These are phyloP conservation scores for Percina caprodes DNA, from an alignment of 2,113 vertebrate genomes.

Conservation along the genomic window DNA sequence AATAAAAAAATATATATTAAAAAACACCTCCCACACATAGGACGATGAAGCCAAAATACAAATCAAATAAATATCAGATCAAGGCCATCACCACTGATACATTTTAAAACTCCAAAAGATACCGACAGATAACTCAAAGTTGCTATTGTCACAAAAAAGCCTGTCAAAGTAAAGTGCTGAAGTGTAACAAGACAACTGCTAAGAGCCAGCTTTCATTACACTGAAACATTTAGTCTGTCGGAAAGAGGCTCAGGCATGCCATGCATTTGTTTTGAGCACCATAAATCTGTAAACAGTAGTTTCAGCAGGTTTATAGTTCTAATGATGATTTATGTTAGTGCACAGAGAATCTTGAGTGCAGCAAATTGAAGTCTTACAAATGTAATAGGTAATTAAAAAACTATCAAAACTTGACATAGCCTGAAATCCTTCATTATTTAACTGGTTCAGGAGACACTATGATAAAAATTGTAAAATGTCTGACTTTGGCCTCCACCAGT, in stretches of 20 bases:
- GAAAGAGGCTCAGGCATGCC: background rate
- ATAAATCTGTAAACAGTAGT: background rate
- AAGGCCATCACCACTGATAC: background rate
- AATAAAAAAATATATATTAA: constrained; percentile 8
- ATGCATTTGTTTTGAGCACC: background rate
- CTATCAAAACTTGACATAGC: background rate
- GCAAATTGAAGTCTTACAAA: background rate
- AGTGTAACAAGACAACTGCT: background rate
- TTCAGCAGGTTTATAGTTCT: background rate
- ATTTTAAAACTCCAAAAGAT: constrained; percentile 15
- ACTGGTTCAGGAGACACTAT: background rate
- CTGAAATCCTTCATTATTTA: background rate
- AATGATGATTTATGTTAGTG: background rate
- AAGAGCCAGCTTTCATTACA: constrained; percentile 15
- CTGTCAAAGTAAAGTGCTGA: background rate
- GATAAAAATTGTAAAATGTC: background rate
- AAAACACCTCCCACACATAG: background rate
- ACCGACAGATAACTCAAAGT: background rate
- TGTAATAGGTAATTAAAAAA: background rate
- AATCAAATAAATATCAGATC: constrained; percentile 25
- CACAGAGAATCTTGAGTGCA: background rate
- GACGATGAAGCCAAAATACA: background rate
- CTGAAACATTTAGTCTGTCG: background rate
- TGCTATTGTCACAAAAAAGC: constrained; percentile 15
- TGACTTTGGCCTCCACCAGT: too few species aligned